Evolutionary conservation across 2,888 invertebrate genomes (phyloP), one percentile per base, ranked within the genome.

Genomic region (Phytoseiulus persimilis): DNA sequence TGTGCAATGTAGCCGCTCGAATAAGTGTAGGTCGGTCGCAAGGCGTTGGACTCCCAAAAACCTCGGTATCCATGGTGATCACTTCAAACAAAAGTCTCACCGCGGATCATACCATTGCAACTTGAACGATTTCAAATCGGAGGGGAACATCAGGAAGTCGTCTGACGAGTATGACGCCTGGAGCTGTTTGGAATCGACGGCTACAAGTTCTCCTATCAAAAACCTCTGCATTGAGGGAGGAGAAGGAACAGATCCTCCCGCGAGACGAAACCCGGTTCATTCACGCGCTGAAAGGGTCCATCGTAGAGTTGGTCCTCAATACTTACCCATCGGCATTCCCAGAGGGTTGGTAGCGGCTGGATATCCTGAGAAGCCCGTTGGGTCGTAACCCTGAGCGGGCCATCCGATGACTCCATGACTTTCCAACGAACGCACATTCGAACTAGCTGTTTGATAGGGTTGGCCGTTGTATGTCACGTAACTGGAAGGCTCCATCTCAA

Each of bases 391-490:
- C 65, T 65, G 65, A 28, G 65, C 65, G 65, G 65, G 65, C 65
- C 65, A 65, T 65, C 65, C 65, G 65, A 65, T 6, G 65, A 65
- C 65, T 65, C 65, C 65, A 65, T 65, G 65, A 28, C 28, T 65
- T 18, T 65, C 65, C 14, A 65, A 28, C 14, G 65, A 65, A 14
- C 87, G 87, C 32, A 87, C 39, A 87, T 87, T 87, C 87, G 87
- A 87, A 32, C 87, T 32, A 31, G 87, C 87, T 32, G 87, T 87
- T 32, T 33, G 87, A 32, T 87, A 87, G 33, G 87, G 32, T 45
- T 87, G 87, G 39, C 87, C 87, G 87, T 87, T 87, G 87, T 87
- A 87, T 33, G 87, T 87, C n/a, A 87, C 87, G 33, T 87, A 87
- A 65, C 65, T 18, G 31, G 87, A 87, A n/a, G 87, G 87, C n/a